phyloP scores from a whole-genome alignment of 2,888 invertebrate genomes.

The Pammene fasciana region DNA sequence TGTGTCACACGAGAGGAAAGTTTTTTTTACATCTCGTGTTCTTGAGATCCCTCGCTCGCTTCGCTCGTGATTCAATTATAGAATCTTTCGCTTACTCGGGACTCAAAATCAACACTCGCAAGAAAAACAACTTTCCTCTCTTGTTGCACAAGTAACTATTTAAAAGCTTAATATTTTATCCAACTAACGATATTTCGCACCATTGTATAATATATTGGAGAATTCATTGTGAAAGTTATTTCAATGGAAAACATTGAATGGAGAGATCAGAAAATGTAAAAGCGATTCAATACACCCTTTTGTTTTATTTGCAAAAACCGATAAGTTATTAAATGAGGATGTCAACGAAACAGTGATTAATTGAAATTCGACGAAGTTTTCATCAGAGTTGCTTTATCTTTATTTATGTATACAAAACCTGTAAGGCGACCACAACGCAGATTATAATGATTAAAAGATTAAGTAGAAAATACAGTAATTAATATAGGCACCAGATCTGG shows the following conservation, averaged over 20 bases:
- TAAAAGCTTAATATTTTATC: no score
- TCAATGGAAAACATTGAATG: conserved; percentile 22
- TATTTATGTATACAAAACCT: neutral
- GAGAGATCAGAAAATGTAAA: conserved; percentile 16
- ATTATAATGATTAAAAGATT: neutral
- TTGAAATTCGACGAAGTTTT: conserved; percentile 1
- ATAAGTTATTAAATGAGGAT: conserved; percentile 21
- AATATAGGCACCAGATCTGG: no score
- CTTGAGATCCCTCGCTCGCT: no score
- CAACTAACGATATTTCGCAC: no score
- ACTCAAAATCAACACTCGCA: no score
- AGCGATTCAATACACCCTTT: conserved; percentile 13
- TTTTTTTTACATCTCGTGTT: no score
- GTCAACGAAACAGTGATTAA: neutral
- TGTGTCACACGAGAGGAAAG: no score
- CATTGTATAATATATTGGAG: conserved; percentile 6
- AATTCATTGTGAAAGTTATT: conserved; percentile 21
- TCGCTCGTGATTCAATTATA: no score
- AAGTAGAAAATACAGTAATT: neutral
- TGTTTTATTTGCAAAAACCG: conserved; percentile 7
- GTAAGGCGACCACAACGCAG: neutral
- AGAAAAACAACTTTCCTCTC: no score
- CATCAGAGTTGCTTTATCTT: conserved; percentile 7
- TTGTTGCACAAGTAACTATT: no score
- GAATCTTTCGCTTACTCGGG: no score